These are phyloP conservation scores for Radopholus similis DNA, from an alignment of 1,140 invertebrate species.

Conservation along the genomic window DNA sequence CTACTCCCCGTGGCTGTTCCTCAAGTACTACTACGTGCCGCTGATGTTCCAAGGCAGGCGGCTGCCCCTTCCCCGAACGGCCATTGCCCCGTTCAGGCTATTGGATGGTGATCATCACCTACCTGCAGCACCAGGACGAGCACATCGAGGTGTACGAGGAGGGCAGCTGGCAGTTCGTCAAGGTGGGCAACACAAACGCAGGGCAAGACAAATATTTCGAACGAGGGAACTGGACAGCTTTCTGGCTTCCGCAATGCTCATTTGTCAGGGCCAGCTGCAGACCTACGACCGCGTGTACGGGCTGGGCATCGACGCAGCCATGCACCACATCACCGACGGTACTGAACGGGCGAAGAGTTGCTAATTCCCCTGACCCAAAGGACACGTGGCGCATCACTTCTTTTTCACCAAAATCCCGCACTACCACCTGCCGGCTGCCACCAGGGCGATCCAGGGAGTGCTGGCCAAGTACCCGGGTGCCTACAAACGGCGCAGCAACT, in stretches of 20 bases:
- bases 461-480: constrained; percentile 49
- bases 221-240: too few relatives aligned
- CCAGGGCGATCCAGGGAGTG: constrained; percentile 47
- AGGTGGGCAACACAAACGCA: too few relatives aligned
- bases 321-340: constrained; percentile 62
- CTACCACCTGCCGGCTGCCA: constrained; percentile 62
- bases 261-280: constrained; percentile 62
- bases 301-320: constrained; percentile 60
- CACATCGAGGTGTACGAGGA: constrained; percentile 62
- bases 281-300: constrained; percentile 62
- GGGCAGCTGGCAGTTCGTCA: constrained; percentile 61
- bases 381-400: constrained; percentile 63
- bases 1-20: constrained; percentile 46
- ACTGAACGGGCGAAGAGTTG: background rate
- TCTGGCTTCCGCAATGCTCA: too few relatives aligned
- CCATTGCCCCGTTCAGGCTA: constrained; percentile 20
- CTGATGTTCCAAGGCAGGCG: constrained; percentile 56
- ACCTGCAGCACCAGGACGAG: constrained; percentile 62
- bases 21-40: constrained; percentile 62
- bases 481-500: constrained; percentile 47
- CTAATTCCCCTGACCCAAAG: constrained; percentile 7
- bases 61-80: background rate
- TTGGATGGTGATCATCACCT: constrained; percentile 61
- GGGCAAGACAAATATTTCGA: too few relatives aligned
- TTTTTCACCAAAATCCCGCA: constrained; percentile 63